Evolutionary conservation across 2,797 vertebrate species (phyloP).

Genomic region (Glossophaga mutica): DNA sequence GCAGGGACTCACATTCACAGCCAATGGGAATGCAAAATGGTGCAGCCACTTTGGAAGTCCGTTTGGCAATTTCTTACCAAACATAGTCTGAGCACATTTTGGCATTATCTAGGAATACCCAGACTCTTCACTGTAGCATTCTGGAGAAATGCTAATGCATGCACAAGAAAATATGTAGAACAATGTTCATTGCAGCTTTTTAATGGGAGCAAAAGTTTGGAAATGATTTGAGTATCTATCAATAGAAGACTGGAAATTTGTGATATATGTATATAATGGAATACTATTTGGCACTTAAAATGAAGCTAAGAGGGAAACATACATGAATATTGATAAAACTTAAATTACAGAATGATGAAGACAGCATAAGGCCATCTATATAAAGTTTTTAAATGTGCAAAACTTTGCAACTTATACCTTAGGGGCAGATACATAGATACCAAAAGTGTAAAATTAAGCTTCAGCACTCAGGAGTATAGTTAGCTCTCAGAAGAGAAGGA

Average conservation of each 20-base stretch:
- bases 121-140: background rate
- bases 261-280: background rate
- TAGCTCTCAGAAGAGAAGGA: background rate
- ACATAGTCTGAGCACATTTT: background rate
- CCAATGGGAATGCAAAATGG: background rate
- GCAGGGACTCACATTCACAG: background rate
- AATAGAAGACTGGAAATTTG: background rate
- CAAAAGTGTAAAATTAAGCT: background rate
- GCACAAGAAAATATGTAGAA: background rate
- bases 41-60: background rate
- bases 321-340: background rate
- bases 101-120: background rate
- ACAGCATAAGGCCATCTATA: background rate
- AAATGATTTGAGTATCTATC: background rate
- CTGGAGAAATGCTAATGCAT: background rate
- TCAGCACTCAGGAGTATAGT: background rate
- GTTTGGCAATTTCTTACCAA: background rate
- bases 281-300: background rate
- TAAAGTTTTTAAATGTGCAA: background rate
- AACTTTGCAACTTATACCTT: background rate
- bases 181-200: background rate
- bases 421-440: background rate
- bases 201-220: background rate
- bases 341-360: background rate
- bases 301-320: background rate